Evolutionary conservation across 2,113 vertebrate genomes (phyloP).

Genomic region (Narcine bancroftii): DNA sequence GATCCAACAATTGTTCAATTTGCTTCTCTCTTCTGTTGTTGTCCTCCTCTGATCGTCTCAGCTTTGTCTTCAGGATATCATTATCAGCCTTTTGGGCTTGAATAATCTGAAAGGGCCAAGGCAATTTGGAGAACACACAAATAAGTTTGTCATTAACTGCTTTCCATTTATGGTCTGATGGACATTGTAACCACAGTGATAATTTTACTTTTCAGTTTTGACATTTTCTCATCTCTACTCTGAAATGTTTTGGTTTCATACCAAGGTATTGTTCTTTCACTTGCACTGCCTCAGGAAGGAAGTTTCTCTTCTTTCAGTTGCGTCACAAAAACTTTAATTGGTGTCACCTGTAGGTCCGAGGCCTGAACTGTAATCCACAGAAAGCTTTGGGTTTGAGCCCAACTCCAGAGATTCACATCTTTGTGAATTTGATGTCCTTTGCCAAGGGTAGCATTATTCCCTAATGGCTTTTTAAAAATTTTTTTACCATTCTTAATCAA

Average conservation of each 20-base stretch:
- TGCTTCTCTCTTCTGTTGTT: conserved; percentile 77
- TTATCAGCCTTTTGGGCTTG: conserved; percentile 73
- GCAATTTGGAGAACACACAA: neutral
- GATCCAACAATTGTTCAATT: conserved; percentile 79
- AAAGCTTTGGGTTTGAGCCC: neutral
- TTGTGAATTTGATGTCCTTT: neutral
- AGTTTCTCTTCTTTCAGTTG: neutral
- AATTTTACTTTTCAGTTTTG: neutral
- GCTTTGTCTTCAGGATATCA: conserved; percentile 71
- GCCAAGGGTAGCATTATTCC: neutral
- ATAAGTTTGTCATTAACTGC: neutral
- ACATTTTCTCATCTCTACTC: neutral
- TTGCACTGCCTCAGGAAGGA: neutral
- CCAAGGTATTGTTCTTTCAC: neutral
- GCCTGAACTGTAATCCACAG: neutral
- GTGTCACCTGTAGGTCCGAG: neutral
- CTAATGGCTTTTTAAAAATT: neutral
- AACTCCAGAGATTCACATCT: neutral
- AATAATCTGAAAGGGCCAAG: conserved; percentile 55
- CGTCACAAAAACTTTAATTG: neutral
- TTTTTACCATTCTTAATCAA: neutral
- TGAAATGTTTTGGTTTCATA: neutral
- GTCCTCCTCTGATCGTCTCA: conserved; percentile 78
- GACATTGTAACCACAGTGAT: neutral
- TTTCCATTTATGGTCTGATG: neutral